Base-by-base conservation (phyloP, 2,888 invertebrate species). In the Mesopsocus fuscifrons region DNA sequence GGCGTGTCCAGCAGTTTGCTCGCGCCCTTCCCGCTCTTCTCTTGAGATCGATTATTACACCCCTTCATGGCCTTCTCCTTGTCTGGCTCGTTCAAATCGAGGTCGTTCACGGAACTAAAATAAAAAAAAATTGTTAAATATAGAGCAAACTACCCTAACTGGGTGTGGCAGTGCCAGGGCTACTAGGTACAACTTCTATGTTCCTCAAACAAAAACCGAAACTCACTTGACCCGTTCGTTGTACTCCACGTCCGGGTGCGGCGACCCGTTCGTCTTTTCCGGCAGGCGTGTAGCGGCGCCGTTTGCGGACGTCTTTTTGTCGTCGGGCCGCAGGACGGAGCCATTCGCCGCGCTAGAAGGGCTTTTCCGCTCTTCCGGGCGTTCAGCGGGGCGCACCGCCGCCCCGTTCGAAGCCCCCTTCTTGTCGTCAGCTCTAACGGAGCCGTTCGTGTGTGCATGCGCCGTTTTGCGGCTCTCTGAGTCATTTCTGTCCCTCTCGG, bases 1-100 rank as follows among this genome's bases (percentile, higher is more conserved):
- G 62, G 58, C 53, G 66, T 64, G 59, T 64, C 66, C 52, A 68
- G 67, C 54, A 65, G 67, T 41, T 61, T 48, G 46, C 49, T 52
- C 13, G 48, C 48, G 52, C 54, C 52, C 41, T 52, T 50, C 9
- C 43, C 33, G 11, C 33, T 32, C 17, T 30, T 32, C 18, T 17
- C 42, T 18, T 38, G 11, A 16, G 42, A 42, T 42, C 42, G 13
- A 34, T 38, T 43, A 11, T 43, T 32, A 22, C 53, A 52, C 43
- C 57, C 55, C 49, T 63, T 64, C 17, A 54, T 51, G 32, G 58
- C 57, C 54, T 63, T 64, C 46, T 65, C 65, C 51, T 63, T 65
- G 44, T 66, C 66, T 30, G 58, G 51, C 52, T 65, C 65, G 48
- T 60, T 62, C 48, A 58, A 58, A 45, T 67, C 65, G 51, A 60